phyloP scores from a whole-genome alignment of 2,888 invertebrate genomes.

The Mesodorylaimus sp. region DNA sequence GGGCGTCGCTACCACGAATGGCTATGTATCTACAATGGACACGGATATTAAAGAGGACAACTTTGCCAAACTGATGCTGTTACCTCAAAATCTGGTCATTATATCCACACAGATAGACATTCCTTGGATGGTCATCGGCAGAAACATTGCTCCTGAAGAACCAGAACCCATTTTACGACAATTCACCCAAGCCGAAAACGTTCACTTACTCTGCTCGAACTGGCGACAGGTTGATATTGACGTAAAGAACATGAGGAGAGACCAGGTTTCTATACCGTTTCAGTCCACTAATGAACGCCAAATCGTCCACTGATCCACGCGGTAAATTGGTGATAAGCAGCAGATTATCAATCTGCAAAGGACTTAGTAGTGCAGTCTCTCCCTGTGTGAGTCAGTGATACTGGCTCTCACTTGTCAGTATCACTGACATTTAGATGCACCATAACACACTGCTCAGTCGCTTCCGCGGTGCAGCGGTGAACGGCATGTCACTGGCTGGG shows the following conservation, averaged over 20 bases:
- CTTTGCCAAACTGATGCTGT: conserved; percentile 5
- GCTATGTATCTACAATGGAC: conserved; percentile 31
- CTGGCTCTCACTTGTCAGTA: no score
- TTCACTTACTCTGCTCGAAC: not conserved
- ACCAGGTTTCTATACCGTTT: conserved; percentile 29
- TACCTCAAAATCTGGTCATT: conserved; percentile 35
- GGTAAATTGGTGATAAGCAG: conserved; percentile 9
- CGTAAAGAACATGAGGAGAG: conserved; percentile 31
- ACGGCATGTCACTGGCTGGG: no score
- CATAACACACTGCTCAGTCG: no score
- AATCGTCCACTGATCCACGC: conserved; percentile 9
- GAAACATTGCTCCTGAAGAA: no score
- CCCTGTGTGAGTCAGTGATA: no score
- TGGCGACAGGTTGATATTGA: conserved; percentile 18
- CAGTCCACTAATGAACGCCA: conserved; percentile 25
- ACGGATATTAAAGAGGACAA: not conserved
- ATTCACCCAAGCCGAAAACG: no score
- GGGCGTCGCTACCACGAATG: conserved; percentile 32
- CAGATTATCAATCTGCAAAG: conserved; percentile 14
- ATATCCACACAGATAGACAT: conserved; percentile 33
- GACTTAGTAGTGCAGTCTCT: no score
- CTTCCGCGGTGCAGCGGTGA: no score
- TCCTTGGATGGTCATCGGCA: conserved; percentile 21
- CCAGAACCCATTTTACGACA: no score
- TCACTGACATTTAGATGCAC: no score